phyloP scores from a whole-genome alignment of 2,113 vertebrate genomes.

The Ammodramus savannarum region DNA sequence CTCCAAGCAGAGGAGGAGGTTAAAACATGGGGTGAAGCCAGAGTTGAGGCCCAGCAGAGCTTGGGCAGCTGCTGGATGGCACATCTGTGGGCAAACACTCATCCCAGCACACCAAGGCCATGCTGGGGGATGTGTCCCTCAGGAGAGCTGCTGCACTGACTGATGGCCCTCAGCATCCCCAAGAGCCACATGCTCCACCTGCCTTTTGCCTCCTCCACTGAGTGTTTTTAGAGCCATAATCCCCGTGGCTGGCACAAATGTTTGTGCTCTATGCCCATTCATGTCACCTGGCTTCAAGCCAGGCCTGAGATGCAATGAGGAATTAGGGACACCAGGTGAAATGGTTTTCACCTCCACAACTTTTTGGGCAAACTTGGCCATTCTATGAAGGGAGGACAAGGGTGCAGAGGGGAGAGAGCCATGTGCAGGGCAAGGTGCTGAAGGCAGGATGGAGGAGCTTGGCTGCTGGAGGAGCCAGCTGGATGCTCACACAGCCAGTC shows the following conservation, averaged over 20 bases:
- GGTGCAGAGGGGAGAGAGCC: accelerated
- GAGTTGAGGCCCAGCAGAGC: neutral
- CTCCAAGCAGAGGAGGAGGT: neutral
- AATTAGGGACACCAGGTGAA: neutral
- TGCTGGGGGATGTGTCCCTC: neutral
- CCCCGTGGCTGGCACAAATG: accelerated
- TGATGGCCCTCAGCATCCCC: neutral
- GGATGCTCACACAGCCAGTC: neutral
- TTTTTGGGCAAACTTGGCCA: neutral
- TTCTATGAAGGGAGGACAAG: neutral
- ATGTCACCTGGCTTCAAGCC: neutral
- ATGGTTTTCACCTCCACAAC: neutral
- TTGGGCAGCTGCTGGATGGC: neutral
- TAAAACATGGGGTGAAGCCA: neutral
- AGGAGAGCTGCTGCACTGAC: neutral
- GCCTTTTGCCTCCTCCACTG: neutral
- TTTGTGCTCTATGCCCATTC: accelerated
- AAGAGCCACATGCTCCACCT: neutral
- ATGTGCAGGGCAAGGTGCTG: accelerated
- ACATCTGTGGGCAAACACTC: neutral
- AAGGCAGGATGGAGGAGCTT: neutral
- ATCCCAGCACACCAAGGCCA: accelerated
- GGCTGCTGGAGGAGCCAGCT: accelerated
- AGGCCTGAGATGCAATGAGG: neutral
- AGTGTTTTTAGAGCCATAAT: neutral